Evolutionary conservation across 2,797 vertebrate genomes (phyloP), one percentile per base, ranked within the genome.

Genomic region (Capromys pilorides): DNA sequence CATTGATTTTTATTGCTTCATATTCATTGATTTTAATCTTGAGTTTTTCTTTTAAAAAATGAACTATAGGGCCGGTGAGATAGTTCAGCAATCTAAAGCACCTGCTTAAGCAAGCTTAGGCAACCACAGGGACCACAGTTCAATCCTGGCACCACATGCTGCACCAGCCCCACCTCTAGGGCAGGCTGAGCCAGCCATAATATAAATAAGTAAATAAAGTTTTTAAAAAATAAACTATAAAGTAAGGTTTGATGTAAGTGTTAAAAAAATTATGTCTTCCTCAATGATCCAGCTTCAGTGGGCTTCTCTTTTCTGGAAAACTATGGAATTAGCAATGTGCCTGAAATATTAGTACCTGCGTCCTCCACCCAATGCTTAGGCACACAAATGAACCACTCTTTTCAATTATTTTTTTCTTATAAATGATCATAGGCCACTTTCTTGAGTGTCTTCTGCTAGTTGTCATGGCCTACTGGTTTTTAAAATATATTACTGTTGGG

Each of bases 231-330:
- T 91, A 13, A 95, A 89, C 24, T 83, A 39, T 88, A 90, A 90
- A 95, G 88, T 54, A 75, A 96, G 51, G n/a, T 36, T 73, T 88
- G 89, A 78, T 12, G 26, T 24, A 89, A 89, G 61, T 78, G 69
- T 90, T 84, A 75, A 93, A 75, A 93, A 86, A 89, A 92, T 66
- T 85, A 95, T 96, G 79, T 95, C 51, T 66, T 51, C 57, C 81
- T 86, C 45, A 90, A 28, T 49, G 80, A 77, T 18, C 18, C 61
- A 95, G 86, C 22, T 80, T 33, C 49, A 78, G 7, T 24, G 39
- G 24, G 26, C 69, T 73, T 86, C 22, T 61, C 77, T 90, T 93
- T 59, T 59, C 79, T 45, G n/a, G n/a, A 86, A 41, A 45, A 41
- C 49, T 57, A 67, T 14, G 67, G 62, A 85, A 92, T 95, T 88